Evolutionary conservation across 2,113 vertebrate species (phyloP).

Genomic region (Oreochromis aureus): DNA sequence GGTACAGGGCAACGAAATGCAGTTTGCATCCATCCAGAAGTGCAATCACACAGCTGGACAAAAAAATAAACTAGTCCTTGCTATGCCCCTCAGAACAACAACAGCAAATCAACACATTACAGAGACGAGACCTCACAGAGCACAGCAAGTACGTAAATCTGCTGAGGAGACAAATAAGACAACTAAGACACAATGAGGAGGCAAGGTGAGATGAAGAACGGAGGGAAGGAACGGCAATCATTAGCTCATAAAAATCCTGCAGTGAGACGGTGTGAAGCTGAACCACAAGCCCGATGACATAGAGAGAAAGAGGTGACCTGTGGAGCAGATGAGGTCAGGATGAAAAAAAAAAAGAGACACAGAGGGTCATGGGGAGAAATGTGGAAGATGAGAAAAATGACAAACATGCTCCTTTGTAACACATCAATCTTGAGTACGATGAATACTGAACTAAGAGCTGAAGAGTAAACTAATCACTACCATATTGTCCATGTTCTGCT

Average conservation of each 20-base stretch:
- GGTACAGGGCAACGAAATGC: too few species aligned
- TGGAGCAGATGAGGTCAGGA: constrained; percentile 1
- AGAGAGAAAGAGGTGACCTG: constrained; percentile 1
- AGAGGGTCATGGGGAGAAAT: background rate
- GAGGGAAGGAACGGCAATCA: constrained; percentile 5
- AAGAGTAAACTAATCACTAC: background rate
- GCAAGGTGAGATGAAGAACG: background rate
- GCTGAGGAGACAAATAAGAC: constrained; percentile 1
- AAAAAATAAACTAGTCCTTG: background rate
- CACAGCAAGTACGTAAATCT: background rate
- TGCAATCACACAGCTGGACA: background rate
- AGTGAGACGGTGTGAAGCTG: constrained; percentile 11
- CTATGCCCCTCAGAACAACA: background rate
- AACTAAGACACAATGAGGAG: background rate
- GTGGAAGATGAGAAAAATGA: background rate
- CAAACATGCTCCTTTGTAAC: background rate
- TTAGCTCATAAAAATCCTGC: constrained; percentile 44
- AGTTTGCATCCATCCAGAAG: too few species aligned
- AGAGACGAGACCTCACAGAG: background rate
- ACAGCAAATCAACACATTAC: background rate
- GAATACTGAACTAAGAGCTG: background rate
- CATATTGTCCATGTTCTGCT: background rate
- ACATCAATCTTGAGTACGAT: background rate
- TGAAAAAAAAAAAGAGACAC: background rate
- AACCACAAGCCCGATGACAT: background rate